Conservation (phyloP, 2,113 vertebrate genomes). For the Tapirus terrestris region DNA sequence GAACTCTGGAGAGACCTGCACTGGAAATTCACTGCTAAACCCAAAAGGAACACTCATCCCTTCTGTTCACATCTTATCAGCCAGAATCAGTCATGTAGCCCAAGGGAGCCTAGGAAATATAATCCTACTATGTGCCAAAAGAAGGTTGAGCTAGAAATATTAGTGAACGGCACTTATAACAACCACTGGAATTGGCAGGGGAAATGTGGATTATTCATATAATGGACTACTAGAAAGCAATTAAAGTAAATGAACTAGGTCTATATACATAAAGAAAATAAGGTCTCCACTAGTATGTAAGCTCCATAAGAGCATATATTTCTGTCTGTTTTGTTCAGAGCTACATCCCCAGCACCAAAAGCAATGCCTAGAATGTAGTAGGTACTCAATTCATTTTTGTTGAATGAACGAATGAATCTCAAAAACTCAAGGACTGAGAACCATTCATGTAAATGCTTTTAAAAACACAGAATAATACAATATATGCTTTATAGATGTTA, state of each 20-base stretch:
- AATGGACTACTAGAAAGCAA: neutral
- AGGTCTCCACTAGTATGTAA: neutral
- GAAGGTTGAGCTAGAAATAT: neutral
- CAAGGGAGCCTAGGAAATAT: neutral
- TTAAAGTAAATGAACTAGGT: neutral
- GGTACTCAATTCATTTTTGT: neutral
- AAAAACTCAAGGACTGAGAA: neutral
- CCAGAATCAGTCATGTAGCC: neutral
- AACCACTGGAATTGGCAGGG: neutral
- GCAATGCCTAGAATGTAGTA: neutral
- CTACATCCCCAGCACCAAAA: neutral
- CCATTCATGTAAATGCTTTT: conserved; percentile 17
- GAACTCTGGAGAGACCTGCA: neutral
- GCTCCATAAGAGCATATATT: neutral
- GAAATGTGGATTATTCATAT: neutral
- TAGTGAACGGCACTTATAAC: neutral
- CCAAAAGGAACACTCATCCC: neutral
- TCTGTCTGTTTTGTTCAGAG: neutral
- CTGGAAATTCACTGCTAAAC: conserved; percentile 14
- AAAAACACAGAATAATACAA: conserved; percentile 4
- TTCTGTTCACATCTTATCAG: neutral
- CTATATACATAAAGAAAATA: neutral
- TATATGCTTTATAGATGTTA: neutral
- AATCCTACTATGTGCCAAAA: neutral
- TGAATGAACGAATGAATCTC: conserved; percentile 34